Conservation (phyloP, 1,140 invertebrate species). For the Drosophila elegans region DNA sequence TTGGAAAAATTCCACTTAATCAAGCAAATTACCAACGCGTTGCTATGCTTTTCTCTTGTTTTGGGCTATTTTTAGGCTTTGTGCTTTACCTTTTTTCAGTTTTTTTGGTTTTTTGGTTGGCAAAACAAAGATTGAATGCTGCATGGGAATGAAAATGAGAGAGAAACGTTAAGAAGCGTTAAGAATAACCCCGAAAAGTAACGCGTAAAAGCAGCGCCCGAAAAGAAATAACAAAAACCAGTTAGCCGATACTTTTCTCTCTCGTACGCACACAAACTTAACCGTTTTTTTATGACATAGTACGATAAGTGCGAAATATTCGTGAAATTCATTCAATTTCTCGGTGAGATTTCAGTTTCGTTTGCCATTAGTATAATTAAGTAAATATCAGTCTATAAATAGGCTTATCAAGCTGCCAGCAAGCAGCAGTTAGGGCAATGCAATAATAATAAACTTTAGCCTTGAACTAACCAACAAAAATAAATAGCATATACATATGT, state of each 20-base stretch:
- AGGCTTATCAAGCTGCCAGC: constrained; percentile 44
- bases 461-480: constrained; percentile 56
- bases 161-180: constrained; percentile 39
- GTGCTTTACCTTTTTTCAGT: constrained; percentile 58
- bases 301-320: constrained; percentile 57
- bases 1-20: constrained; percentile 81
- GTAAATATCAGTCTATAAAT: constrained; percentile 48
- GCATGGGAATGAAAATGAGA: constrained; percentile 37
- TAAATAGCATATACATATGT: neutral
- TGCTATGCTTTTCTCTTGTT: constrained; percentile 29
- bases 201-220: constrained; percentile 68
- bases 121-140: constrained; percentile 76
- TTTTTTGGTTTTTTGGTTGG: constrained; percentile 53
- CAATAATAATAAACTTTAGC: constrained; percentile 48
- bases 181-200: constrained; percentile 82
- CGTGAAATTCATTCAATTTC: constrained; percentile 64
- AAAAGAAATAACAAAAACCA: constrained; percentile 71
- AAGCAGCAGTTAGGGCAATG: constrained; percentile 13
- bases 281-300: constrained; percentile 32
- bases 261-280: constrained; percentile 21
- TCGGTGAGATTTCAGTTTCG: constrained; percentile 65
- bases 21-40: constrained; percentile 77
- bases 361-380: constrained; percentile 62
- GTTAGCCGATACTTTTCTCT: constrained; percentile 66
- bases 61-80: constrained; percentile 72